Conservation (phyloP, 2,797 vertebrate genomes). For the Poecilia wingei region DNA sequence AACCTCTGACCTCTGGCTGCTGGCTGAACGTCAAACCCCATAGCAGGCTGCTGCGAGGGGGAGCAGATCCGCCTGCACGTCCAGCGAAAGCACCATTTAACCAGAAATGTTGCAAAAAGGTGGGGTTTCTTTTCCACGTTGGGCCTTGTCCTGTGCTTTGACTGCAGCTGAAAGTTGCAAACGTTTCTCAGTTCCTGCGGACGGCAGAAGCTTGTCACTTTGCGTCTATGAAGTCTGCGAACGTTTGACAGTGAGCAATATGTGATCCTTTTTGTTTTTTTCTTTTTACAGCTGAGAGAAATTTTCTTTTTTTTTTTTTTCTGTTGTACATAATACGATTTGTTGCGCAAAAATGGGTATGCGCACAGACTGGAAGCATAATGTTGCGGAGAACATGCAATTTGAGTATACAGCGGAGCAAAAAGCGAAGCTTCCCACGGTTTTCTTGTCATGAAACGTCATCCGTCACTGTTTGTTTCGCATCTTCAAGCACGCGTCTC, state of each 20-base stretch:
- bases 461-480: constrained; percentile 47
- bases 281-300: constrained; percentile 54
- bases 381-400: constrained; percentile 84
- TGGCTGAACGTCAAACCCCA: constrained; percentile 68
- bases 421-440: constrained; percentile 71
- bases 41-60: constrained; percentile 57
- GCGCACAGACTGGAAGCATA: constrained; percentile 82
- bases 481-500: constrained; percentile 80
- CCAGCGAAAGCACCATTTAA: constrained; percentile 64
- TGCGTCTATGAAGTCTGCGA: constrained; percentile 49
- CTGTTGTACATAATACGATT: constrained; percentile 67
- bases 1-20: constrained; percentile 69
- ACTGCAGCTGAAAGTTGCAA: constrained; percentile 27
- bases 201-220: constrained; percentile 30
- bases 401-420: constrained; percentile 80
- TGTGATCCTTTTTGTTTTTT: constrained; percentile 44
- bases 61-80: constrained; percentile 44
- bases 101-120: constrained; percentile 51
- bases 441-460: constrained; percentile 54
- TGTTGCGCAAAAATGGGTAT: constrained; percentile 73
- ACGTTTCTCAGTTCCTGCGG: constrained; percentile 25
- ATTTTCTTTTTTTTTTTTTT: constrained; percentile 39
- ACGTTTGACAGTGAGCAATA: constrained; percentile 60
- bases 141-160: constrained; percentile 39
- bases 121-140: constrained; percentile 23